Evolutionary conservation across 2,888 invertebrate genomes (phyloP), one percentile per base, ranked within the genome.

Genomic region (Ophion ventricosus): DNA sequence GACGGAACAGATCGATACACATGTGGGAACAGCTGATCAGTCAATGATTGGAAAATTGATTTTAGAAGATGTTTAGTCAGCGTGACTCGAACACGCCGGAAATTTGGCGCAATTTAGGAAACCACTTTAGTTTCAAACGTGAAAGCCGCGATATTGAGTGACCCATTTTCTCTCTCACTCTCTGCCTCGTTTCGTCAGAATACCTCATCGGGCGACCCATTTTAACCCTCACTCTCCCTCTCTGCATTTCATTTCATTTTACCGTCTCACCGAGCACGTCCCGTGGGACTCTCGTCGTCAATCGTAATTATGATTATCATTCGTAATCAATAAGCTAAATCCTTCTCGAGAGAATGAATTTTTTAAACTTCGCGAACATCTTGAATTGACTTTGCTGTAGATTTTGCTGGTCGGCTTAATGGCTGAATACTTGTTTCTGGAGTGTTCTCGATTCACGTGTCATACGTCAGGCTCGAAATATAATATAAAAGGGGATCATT

Each of bases 111-210:
- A 43, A 66, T 75, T 75, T 64, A 64, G 29, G 56, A 78, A 70
- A 63, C 56, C 7, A 43, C 78, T 14, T 70, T 66, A 57, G 64
- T 20, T 56, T 57, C 59, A 26, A 76, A 81, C 54, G 59, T 35
- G 63, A 43, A 64, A 82, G 66, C 49, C 35, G 59, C 69, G 17
- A 70, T 82, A 82, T 82, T 66, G 72, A 82, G 70, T 49, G 82
- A 82, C 82, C 82, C 49, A 77, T 40, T 82, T 82, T 66, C 59
- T 79, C 61, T 75, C 57, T 78, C 69, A 70, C 49, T 56, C 69
- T 78, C 64, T 49, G 69, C 64, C 49, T 64, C 78, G 40, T 63
- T 43, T 49, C 56, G 49, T 17, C 14, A 17, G 17, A 1, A 49
- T 49, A 49, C 14, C 49, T 49, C 49, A 49, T 49, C 49, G 49